These are phyloP conservation scores for Microcebus tavaratra DNA, from an alignment of 2,113 vertebrate species.

Conservation along the genomic window DNA sequence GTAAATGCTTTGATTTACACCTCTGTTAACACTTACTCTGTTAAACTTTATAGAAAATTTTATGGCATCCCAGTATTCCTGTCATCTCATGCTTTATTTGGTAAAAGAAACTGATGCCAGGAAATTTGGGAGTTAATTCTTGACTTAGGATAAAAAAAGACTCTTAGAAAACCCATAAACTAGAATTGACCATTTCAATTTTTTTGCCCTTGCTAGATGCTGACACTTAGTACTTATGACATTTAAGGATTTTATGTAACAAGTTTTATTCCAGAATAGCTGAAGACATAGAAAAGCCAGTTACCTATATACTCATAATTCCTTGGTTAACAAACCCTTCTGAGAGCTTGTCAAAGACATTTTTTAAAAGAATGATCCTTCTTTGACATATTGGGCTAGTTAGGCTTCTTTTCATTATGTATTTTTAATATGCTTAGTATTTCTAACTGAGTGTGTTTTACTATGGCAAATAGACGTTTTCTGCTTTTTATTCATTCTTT, in stretches of 20 bases:
- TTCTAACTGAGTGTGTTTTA: neutral
- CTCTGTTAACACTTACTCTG: neutral
- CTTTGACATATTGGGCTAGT: neutral
- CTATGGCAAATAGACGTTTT: neutral
- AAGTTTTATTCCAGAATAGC: neutral
- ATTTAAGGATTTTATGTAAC: neutral
- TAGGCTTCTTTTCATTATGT: neutral
- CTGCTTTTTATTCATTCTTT: neutral
- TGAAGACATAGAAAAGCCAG: neutral
- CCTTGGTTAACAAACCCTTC: neutral
- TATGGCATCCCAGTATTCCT: neutral
- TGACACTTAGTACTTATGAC: neutral
- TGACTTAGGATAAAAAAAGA: neutral
- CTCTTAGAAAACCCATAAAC: neutral
- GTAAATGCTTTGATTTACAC: constrained; percentile 70
- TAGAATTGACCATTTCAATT: neutral
- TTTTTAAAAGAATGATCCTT: neutral
- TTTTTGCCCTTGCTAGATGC: neutral
- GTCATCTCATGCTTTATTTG: neutral
- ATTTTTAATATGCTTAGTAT: neutral
- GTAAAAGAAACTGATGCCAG: neutral
- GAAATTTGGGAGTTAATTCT: neutral
- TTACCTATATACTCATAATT: neutral
- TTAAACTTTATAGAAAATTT: neutral
- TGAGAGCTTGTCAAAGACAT: neutral